Conservation (phyloP, 2,797 vertebrate species). For the Rhabdomys pumilio region DNA sequence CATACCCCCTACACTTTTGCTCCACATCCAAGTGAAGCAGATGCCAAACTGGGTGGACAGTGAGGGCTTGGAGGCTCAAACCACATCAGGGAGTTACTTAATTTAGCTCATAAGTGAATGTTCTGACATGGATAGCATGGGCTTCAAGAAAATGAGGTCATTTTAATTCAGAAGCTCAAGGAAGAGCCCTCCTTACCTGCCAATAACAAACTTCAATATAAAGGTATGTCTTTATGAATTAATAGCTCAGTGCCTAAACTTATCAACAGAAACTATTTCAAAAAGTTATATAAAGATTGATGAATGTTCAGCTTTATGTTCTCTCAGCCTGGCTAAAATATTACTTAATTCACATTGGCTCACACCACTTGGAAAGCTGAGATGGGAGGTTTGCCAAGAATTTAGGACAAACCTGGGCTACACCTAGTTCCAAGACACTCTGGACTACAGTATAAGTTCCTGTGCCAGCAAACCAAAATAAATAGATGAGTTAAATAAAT, state of each 20-base stretch:
- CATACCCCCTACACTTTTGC: neutral
- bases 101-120: neutral
- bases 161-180: neutral
- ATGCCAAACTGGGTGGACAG: neutral
- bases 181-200: slow-evolving; percentile 5
- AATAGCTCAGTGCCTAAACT: neutral
- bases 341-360: neutral
- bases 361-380: neutral
- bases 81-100: neutral
- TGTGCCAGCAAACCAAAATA: neutral
- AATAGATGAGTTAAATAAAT: neutral
- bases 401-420: neutral
- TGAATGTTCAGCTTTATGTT: slow-evolving; percentile 36
- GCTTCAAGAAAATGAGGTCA: neutral
- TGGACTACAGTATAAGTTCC: neutral
- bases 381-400: neutral
- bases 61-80: neutral
- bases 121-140: neutral
- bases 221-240: neutral
- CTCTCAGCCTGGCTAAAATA: neutral
- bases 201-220: slow-evolving; percentile 3
- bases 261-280: neutral
- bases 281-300: neutral
- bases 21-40: neutral
- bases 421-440: neutral